A percentile compares a stretch with the other conserved stretches of the same genome.
Conservation (phyloP, 1,140 invertebrate genomes). For the Diprion similis region DNA sequence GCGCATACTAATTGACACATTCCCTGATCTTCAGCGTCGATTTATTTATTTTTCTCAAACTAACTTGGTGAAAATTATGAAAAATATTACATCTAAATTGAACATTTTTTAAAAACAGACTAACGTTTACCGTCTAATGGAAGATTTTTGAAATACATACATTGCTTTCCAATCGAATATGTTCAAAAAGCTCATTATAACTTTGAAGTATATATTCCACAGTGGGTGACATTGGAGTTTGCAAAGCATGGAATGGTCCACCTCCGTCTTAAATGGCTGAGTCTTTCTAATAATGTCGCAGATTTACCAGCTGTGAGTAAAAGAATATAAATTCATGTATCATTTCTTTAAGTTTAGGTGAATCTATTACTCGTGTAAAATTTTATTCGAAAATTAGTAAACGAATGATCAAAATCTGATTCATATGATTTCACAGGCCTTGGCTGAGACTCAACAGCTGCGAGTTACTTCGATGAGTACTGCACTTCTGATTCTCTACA, state of each 20-base stretch:
- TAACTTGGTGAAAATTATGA: too few species aligned
- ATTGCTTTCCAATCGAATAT: too few species aligned
- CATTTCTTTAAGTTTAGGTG: background rate
- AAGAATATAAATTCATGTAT: slow-evolving; percentile 9
- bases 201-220: slow-evolving; percentile 36
- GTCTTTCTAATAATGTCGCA: slow-evolving; percentile 72
- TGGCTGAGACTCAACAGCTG: slow-evolving; percentile 78
- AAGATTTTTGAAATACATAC: too few species aligned
- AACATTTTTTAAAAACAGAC: background rate
- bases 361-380: background rate
- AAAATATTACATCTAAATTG: too few species aligned
- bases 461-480: slow-evolving; percentile 79
- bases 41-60: slow-evolving; percentile 22
- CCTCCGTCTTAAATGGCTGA: slow-evolving; percentile 86
- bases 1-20: background rate
- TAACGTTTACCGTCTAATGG: background rate
- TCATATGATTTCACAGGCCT: slow-evolving; percentile 63
- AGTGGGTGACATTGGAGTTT: slow-evolving; percentile 94
- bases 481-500: slow-evolving; percentile 80
- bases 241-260: slow-evolving; percentile 93
- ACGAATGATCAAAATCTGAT: background rate
- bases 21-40: slow-evolving; percentile 3
- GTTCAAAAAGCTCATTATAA: background rate
- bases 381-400: slow-evolving; percentile 9
- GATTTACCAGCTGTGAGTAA: slow-evolving; percentile 78